Conservation (phyloP, 2,797 vertebrate genomes). For the Sandelia bainsii region DNA sequence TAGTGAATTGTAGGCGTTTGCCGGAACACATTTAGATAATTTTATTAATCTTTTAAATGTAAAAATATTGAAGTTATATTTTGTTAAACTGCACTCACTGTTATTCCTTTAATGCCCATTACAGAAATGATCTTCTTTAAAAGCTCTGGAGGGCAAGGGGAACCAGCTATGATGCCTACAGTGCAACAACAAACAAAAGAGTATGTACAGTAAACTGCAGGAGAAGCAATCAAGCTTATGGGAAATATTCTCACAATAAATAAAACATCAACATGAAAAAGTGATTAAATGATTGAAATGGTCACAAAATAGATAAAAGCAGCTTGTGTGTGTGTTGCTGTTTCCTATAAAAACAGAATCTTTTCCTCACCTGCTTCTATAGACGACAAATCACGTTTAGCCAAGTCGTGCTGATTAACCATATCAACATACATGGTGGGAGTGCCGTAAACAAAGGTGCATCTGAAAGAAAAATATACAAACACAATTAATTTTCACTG, state of each 20-base stretch:
- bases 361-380: conserved; percentile 84
- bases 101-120: conserved; percentile 82
- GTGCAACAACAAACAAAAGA: conserved; percentile 26
- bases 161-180: conserved; percentile 88
- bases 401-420: conserved; percentile 85
- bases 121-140: conserved; percentile 76
- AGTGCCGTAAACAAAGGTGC: conserved; percentile 86
- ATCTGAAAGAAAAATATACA: conserved; percentile 74
- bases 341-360: neutral
- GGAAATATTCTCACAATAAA: neutral
- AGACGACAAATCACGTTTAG: conserved; percentile 86
- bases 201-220: neutral
- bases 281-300: neutral
- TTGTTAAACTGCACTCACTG: conserved; percentile 83
- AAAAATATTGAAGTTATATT: neutral
- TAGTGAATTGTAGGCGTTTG: neutral
- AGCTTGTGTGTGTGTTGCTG: neutral
- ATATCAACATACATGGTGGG: conserved; percentile 96
- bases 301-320: no score
- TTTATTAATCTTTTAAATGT: neutral
- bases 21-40: neutral
- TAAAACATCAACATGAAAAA: neutral
- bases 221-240: neutral
- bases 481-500: neutral
- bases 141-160: conserved; percentile 88